Evolutionary conservation across 2,888 invertebrate genomes (phyloP).

Genomic region (Hypselothyrea guttata): DNA sequence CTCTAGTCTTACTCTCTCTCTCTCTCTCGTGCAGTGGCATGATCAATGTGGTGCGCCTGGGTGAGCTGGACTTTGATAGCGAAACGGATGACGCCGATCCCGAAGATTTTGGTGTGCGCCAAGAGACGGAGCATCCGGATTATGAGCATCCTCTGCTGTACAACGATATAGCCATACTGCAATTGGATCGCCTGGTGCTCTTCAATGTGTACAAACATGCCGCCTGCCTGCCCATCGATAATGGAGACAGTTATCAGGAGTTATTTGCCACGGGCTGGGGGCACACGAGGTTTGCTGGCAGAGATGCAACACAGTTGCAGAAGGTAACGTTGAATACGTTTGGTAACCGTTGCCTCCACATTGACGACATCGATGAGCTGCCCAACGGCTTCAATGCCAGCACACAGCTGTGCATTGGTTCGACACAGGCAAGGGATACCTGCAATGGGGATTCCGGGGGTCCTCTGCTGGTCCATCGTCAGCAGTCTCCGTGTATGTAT

Average conservation of each 20-base stretch:
- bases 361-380: constrained; percentile 40
- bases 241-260: constrained; percentile 31
- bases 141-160: constrained; percentile 81
- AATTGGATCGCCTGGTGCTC: constrained; percentile 78
- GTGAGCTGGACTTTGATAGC: constrained; percentile 75
- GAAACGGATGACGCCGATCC: constrained; percentile 73
- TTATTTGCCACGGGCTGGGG: constrained; percentile 84
- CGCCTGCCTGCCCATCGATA: constrained; percentile 81
- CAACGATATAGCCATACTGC: constrained; percentile 84
- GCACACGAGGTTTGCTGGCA: constrained; percentile 70
- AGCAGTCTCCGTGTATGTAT: constrained; percentile 66
- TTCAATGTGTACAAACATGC: constrained; percentile 82
- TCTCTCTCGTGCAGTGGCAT: constrained; percentile 53
- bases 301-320: constrained; percentile 80
- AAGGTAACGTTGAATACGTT: constrained; percentile 83
- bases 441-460: constrained; percentile 78
- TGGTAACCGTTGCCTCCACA: constrained; percentile 42
- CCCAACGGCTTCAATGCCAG: constrained; percentile 54
- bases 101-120: constrained; percentile 71
- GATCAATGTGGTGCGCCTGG: constrained; percentile 72
- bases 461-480: constrained; percentile 65
- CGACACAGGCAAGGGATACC: constrained; percentile 59
- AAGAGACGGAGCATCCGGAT: constrained; percentile 79
- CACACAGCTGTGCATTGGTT: constrained; percentile 74
- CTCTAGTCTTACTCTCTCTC: not conserved